Conservation (phyloP, 2,888 invertebrate genomes). For the Catocala fraxini region DNA sequence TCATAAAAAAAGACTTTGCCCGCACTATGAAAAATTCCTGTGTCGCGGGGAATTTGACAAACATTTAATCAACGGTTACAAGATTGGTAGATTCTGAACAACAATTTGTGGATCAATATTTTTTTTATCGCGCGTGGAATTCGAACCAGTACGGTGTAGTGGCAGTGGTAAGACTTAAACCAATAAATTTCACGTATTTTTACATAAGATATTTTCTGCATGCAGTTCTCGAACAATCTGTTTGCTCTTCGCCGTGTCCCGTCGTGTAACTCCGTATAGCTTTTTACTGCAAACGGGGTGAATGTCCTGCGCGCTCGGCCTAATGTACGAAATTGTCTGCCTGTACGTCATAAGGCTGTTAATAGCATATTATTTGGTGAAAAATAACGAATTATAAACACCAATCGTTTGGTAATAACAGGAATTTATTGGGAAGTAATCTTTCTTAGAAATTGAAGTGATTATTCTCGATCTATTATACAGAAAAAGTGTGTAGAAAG, state of each 20-base stretch:
- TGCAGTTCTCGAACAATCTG: not conserved
- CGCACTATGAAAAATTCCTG: too few species aligned
- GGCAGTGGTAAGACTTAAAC: too few species aligned
- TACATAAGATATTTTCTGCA: too few species aligned
- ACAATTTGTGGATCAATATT: too few species aligned
- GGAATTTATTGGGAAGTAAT: not conserved
- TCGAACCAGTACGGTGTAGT: too few species aligned
- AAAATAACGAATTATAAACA: constrained; percentile 7
- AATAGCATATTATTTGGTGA: constrained; percentile 22
- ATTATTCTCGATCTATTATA: not conserved
- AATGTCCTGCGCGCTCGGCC: constrained; percentile 54
- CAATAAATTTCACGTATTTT: too few species aligned
- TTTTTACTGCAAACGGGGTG: constrained; percentile 58
- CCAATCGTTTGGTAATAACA: not conserved
- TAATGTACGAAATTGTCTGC: constrained; percentile 49
- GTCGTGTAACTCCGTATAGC: constrained; percentile 46
- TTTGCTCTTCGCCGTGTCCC: constrained; percentile 32
- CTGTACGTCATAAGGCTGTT: constrained; percentile 24
- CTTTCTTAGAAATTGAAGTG: too few species aligned
- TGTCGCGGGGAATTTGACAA: too few species aligned
- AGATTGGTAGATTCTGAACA: too few species aligned
- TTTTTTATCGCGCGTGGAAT: too few species aligned
- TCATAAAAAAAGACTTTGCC: too few species aligned
- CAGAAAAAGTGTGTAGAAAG: not conserved
- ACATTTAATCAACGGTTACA: too few species aligned